Evolutionary conservation across 1,140 invertebrate genomes (phyloP), one percentile per base, ranked within the genome.

Genomic region (Heliothis subflexa): DNA sequence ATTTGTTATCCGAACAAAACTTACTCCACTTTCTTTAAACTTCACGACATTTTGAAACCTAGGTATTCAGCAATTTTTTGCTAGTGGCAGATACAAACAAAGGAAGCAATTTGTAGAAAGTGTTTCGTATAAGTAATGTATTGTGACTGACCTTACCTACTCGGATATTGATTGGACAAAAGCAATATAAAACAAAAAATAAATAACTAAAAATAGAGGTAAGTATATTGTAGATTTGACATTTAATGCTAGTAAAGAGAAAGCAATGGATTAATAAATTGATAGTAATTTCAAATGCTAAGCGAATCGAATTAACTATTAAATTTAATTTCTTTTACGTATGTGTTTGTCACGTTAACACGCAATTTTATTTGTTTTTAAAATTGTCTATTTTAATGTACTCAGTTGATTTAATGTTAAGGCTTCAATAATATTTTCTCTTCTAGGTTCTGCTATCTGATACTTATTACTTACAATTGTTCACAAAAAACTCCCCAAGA

Each of bases 41-140:
- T 3, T 66, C 62, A 66, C 62, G 62, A 66, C 33, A 10, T 66
- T 25, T 40, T 66, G n/a, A 66, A 66, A 47, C 33, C 40, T 66
- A 66, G 62, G 40, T 13, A 40, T 47, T 47, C 62, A 66, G 10
- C n/a, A 16, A 1, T 66, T 66, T 66, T 66, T 66, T n/a, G 40
- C 14, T 9, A 50, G 10, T 21, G 1, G 2, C 21, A 16, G 2
- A 10, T 7, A n/a, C 59, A 62, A 13, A 14, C 16, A 45, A 28
- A 62, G 28, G 28, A 40, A 62, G n/a, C 21, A 11, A 40, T 57
- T 11, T 28, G 11, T 3, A 25, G 55, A 62, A 62, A 62, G 28
- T 62, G 33, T 62, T 16, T 62, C 40, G 28, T 62, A n/a, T 7
- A 14, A 40, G 33, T 40, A 62, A 40, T 40, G 5, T 40, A 40